phyloP scores from a whole-genome alignment of 2,797 vertebrate genomes.

The Sphenopsis melanotis region DNA sequence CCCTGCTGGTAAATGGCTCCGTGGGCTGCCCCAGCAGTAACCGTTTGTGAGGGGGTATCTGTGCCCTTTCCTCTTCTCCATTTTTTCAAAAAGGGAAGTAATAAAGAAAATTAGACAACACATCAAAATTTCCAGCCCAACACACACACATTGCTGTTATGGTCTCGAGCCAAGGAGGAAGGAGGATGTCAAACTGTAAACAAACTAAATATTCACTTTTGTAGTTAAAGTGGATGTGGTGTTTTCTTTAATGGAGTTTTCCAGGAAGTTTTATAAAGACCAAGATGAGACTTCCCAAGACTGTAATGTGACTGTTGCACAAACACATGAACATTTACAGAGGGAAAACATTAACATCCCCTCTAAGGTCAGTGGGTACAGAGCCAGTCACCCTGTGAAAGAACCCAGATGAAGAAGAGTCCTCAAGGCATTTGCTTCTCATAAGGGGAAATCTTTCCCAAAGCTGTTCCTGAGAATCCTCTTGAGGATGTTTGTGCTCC shows the following conservation, averaged over 20 bases:
- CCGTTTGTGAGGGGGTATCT: not conserved
- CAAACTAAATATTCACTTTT: not conserved
- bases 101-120: not conserved
- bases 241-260: not conserved
- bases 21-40: not conserved
- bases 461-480: not conserved
- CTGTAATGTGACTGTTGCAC: not conserved
- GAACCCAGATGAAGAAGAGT: not conserved
- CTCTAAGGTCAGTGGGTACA: not conserved
- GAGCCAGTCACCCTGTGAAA: not conserved
- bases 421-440: not conserved
- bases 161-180: not conserved
- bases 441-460: not conserved
- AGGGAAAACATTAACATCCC: not conserved
- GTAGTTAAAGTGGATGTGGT: not conserved
- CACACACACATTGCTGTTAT: not conserved
- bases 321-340: accelerated
- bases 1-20: not conserved
- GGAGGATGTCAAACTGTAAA: not conserved
- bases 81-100: not conserved
- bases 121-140: not conserved
- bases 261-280: not conserved
- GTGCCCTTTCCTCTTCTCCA: not conserved
- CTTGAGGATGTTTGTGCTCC: not conserved
- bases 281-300: not conserved